Evolutionary conservation across 1,140 invertebrate genomes (phyloP).

Genomic region (Rhopalosiphum padi): DNA sequence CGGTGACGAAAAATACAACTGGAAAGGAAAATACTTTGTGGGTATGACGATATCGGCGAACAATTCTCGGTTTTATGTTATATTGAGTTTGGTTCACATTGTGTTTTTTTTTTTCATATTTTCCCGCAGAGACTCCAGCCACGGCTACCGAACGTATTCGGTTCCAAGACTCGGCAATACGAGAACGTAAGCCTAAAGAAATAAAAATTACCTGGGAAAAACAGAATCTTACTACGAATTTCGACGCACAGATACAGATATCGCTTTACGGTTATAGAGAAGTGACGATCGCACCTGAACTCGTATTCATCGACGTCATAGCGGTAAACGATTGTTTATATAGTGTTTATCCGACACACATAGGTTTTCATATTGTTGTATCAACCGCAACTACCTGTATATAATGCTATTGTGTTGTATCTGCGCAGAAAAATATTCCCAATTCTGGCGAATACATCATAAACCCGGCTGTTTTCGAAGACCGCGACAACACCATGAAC

Average conservation of each 20-base stretch:
- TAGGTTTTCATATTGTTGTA: not conserved
- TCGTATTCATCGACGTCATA: conserved; percentile 70
- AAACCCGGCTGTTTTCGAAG: conserved; percentile 72
- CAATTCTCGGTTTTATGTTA: not conserved
- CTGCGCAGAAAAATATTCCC: conserved; percentile 66
- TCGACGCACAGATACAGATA: conserved; percentile 77
- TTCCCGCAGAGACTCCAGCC: conserved; percentile 78
- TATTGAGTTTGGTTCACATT: not conserved
- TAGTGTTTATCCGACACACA: not conserved
- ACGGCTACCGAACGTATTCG: conserved; percentile 84
- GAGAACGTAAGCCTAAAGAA: conserved; percentile 74
- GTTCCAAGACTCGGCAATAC: conserved; percentile 76
- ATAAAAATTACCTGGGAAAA: conserved; percentile 83
- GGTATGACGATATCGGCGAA: conserved; percentile 68
- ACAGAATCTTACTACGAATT: conserved; percentile 83
- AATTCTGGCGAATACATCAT: conserved; percentile 76
- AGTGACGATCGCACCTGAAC: conserved; percentile 75
- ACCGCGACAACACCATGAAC: conserved; percentile 72
- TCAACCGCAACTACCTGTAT: not conserved
- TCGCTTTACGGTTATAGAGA: conserved; percentile 88
- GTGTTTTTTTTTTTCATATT: conserved; percentile 9
- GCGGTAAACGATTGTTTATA: conserved; percentile 62
- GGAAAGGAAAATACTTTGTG: conserved; percentile 91
- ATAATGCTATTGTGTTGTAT: conserved; percentile 57
- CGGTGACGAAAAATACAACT: conserved; percentile 82